Percentiles rank a stretch among this genome's conserved stretches.
Evolutionary conservation across 2,113 vertebrate genomes (phyloP).

Genomic region (Dasyurus viverrinus): DNA sequence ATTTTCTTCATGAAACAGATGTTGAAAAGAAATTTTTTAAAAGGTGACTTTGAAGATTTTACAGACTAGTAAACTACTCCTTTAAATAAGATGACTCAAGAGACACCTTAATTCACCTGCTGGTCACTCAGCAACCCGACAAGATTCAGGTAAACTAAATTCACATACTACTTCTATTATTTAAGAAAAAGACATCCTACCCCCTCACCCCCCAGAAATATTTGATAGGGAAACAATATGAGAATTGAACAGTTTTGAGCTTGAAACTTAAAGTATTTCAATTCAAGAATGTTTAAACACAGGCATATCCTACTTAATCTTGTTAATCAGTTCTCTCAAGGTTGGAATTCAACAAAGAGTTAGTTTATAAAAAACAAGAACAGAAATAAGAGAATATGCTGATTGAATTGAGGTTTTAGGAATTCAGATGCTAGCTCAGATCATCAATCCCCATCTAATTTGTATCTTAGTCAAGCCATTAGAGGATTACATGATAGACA

Average conservation of each 20-base stretch:
- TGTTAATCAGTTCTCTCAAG: neutral
- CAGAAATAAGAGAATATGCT: neutral
- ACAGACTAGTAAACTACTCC: neutral
- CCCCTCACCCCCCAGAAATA: neutral
- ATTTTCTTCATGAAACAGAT: constrained; percentile 64
- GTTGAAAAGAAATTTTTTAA: constrained; percentile 18
- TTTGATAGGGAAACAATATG: neutral
- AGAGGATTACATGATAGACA: neutral
- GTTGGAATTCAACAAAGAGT: neutral
- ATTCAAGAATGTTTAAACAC: neutral
- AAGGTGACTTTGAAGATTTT: constrained; percentile 57
- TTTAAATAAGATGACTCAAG: neutral
- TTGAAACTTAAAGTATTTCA: neutral
- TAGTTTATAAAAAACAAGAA: neutral
- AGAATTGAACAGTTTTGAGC: neutral
- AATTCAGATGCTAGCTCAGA: neutral
- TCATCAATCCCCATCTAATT: neutral
- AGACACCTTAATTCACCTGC: neutral
- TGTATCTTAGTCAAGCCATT: neutral
- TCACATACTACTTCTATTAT: neutral
- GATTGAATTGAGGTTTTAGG: neutral
- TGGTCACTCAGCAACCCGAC: neutral
- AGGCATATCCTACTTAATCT: neutral
- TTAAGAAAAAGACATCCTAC: neutral
- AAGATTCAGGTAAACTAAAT: neutral